Evolutionary conservation across 2,888 invertebrate genomes (phyloP).

Genomic region (Ochropleura leucogaster): DNA sequence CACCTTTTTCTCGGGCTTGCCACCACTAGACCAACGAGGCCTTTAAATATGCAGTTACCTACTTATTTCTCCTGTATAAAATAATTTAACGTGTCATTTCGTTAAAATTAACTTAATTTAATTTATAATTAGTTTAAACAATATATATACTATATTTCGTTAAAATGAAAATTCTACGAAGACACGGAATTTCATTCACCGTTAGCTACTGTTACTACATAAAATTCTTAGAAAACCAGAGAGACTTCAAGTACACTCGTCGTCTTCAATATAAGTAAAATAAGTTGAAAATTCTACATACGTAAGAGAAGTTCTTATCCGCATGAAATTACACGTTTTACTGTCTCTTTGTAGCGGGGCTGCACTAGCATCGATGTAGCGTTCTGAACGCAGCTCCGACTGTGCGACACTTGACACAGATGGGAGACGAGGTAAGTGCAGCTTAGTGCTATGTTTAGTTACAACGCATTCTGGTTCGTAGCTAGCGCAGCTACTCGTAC

Average conservation of each 20-base stretch:
- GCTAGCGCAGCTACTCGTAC: conserved; percentile 44
- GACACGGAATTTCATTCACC: conserved; percentile 4
- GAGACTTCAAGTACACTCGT: conserved; percentile 24
- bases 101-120: no score
- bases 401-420: conserved; percentile 66
- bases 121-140: no score
- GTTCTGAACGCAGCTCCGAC: conserved; percentile 58
- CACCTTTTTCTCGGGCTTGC: no score
- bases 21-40: no score
- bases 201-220: conserved; percentile 2
- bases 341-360: conserved; percentile 53
- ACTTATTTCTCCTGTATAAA: background rate
- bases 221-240: conserved; percentile 31
- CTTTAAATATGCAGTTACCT: no score
- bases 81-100: background rate
- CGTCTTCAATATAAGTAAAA: conserved; percentile 38
- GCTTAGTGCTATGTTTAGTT: conserved; percentile 64
- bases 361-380: conserved; percentile 46
- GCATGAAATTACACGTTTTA: conserved; percentile 57
- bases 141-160: no score
- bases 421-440: conserved; percentile 65
- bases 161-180: background rate
- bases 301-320: conserved; percentile 49
- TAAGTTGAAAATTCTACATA: conserved; percentile 45
- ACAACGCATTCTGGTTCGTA: conserved; percentile 68